Percentiles rank a stretch among this genome's conserved stretches.
Evolutionary conservation across 2,888 invertebrate genomes (phyloP).

Genomic region (Luperina nickerlii): DNA sequence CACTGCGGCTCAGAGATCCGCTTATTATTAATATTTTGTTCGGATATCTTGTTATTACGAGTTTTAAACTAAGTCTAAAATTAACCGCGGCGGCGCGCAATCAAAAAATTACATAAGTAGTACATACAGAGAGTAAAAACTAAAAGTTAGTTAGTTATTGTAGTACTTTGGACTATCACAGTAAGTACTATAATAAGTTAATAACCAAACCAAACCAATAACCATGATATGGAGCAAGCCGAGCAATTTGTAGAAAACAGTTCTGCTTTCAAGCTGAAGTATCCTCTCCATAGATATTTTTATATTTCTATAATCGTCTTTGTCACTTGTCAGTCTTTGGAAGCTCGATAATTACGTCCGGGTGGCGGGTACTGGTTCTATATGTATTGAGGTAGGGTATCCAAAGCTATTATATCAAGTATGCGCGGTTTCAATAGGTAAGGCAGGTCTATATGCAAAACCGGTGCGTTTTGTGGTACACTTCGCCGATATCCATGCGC

Average conservation of each 20-base stretch:
- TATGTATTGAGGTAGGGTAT: conserved; percentile 6
- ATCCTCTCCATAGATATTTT: background rate
- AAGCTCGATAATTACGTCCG: conserved; percentile 5
- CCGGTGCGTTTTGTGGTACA: conserved; percentile 59
- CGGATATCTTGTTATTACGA: conserved; percentile 45
- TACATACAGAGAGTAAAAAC: background rate
- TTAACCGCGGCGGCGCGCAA: conserved; percentile 1
- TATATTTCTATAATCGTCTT: background rate
- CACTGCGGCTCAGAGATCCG: conserved; percentile 65
- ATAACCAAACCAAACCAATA: too few species aligned
- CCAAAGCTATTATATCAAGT: conserved; percentile 33
- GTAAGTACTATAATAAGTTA: too few species aligned
- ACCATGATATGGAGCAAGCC: background rate
- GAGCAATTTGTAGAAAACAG: background rate
- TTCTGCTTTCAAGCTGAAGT: background rate
- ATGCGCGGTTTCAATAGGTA: conserved; percentile 42
- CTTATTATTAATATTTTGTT: conserved; percentile 72
- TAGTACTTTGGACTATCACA: too few species aligned
- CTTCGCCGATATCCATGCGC: conserved; percentile 71
- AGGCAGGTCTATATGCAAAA: conserved; percentile 50
- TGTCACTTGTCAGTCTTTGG: background rate
- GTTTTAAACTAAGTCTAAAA: conserved; percentile 26
- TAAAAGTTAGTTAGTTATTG: background rate
- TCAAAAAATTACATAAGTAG: conserved; percentile 4
- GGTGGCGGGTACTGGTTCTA: background rate